These are phyloP conservation scores for Tenebrosternarchus preto DNA, from an alignment of 2,113 vertebrate genomes.

Conservation along the genomic window DNA sequence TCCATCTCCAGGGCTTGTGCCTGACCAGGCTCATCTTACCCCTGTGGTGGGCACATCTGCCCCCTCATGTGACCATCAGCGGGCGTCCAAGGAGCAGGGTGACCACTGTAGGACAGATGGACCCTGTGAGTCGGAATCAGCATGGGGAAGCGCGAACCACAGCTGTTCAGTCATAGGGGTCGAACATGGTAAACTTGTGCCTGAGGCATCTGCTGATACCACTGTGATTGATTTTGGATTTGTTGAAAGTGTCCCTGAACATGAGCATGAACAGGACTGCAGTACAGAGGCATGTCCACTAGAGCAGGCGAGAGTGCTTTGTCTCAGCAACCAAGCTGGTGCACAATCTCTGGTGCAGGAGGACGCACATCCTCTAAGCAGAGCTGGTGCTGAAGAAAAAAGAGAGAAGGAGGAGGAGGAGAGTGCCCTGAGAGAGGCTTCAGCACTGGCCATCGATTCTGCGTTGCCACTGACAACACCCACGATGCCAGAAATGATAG, in stretches of 20 bases:
- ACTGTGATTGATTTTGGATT: constrained; percentile 49
- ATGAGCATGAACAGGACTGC: constrained; percentile 44
- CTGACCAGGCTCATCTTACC: constrained; percentile 66
- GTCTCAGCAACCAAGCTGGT: constrained; percentile 46
- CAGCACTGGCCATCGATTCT: constrained; percentile 54
- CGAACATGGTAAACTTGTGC: constrained; percentile 55
- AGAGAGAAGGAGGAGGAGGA: constrained; percentile 52
- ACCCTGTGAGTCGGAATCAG: constrained; percentile 48
- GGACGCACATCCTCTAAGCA: constrained; percentile 56
- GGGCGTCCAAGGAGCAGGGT: constrained; percentile 54
- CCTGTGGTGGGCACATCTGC: constrained; percentile 57
- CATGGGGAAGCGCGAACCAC: constrained; percentile 47
- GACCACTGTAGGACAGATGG: constrained; percentile 51
- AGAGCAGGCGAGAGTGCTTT: constrained; percentile 50
- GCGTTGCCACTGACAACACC: constrained; percentile 76
- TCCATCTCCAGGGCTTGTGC: constrained; percentile 46
- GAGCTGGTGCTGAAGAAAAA: constrained; percentile 64
- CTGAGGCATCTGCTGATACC: constrained; percentile 58
- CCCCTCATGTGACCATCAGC: constrained; percentile 39
- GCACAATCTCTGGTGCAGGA: constrained; percentile 50
- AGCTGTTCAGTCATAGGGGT: constrained; percentile 45
- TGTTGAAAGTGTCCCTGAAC: constrained; percentile 13
- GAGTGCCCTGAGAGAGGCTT: constrained; percentile 69
- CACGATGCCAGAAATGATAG: constrained; percentile 74
- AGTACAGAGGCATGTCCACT: constrained; percentile 50